These are phyloP conservation scores for Ifrita kowaldi DNA, from an alignment of 2,113 vertebrate species.

Conservation along the genomic window DNA sequence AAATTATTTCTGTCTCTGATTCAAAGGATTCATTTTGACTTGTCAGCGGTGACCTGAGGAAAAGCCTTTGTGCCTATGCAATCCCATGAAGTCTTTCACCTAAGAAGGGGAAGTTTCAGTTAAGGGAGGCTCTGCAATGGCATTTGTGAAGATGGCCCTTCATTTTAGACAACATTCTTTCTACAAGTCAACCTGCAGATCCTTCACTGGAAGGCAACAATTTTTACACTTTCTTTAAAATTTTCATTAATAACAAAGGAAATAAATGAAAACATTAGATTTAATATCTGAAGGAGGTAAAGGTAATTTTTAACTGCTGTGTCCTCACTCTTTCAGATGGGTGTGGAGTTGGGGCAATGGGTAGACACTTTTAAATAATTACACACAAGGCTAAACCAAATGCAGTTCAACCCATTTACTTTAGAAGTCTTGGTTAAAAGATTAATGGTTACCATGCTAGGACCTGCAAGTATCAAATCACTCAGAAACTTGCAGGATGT, in stretches of 20 bases:
- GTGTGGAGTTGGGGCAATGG: not conserved
- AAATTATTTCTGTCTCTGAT: not conserved
- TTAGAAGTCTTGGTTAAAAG: not conserved
- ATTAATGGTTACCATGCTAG: not conserved
- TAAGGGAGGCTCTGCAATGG: not conserved
- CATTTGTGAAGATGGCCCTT: not conserved
- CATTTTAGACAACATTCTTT: not conserved
- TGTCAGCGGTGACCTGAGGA: not conserved
- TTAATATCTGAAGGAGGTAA: not conserved
- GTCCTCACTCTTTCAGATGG: not conserved
- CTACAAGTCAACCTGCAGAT: not conserved
- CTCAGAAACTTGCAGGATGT: not conserved
- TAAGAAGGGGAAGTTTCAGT: not conserved
- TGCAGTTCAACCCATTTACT: not conserved
- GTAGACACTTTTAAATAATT: not conserved
- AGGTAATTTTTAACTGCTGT: not conserved
- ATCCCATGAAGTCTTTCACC: not conserved
- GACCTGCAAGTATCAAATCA: not conserved
- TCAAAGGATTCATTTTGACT: not conserved
- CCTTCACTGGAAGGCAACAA: not conserved
- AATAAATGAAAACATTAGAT: not conserved
- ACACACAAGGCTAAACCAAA: not conserved
- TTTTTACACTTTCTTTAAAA: not conserved
- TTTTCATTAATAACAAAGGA: not conserved
- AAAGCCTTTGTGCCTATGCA: not conserved